Conservation (phyloP, 1,140 invertebrate species). For the Calephelis virginiensis region DNA sequence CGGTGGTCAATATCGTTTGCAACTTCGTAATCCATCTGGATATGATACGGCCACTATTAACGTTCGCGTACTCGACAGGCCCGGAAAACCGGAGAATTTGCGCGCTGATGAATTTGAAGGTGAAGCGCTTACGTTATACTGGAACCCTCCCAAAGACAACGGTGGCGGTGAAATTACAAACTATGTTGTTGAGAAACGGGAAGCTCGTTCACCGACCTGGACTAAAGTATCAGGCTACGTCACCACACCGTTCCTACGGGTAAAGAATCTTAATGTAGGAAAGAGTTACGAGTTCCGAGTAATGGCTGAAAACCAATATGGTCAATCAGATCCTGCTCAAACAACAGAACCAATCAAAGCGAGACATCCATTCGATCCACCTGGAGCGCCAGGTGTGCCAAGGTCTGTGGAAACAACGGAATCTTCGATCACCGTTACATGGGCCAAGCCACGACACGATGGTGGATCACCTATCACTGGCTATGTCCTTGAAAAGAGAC, state of each 20-base stretch:
- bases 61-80: conserved; percentile 95
- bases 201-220: conserved; percentile 90
- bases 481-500: conserved; percentile 95
- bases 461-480: conserved; percentile 94
- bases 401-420: conserved; percentile 92
- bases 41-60: conserved; percentile 96
- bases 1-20: conserved; percentile 94
- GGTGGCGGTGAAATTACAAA: conserved; percentile 97
- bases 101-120: conserved; percentile 96
- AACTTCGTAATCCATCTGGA: conserved; percentile 95
- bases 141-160: conserved; percentile 97
- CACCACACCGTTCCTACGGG: conserved; percentile 90
- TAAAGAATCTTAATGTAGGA: conserved; percentile 94
- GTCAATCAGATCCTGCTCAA: conserved; percentile 93
- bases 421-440: conserved; percentile 95
- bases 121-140: conserved; percentile 95
- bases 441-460: conserved; percentile 95
- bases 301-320: conserved; percentile 98
- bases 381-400: conserved; percentile 93
- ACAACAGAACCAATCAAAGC: conserved; percentile 94
- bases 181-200: conserved; percentile 97
- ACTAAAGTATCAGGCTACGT: conserved; percentile 95
- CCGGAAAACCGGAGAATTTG: conserved; percentile 91
- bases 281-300: conserved; percentile 98
- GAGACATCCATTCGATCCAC: conserved; percentile 97